A percentile compares a stretch with the other conserved stretches of the same genome.
These are phyloP conservation scores for Crotophaga sulcirostris DNA, from an alignment of 2,113 vertebrate species.

Conservation along the genomic window DNA sequence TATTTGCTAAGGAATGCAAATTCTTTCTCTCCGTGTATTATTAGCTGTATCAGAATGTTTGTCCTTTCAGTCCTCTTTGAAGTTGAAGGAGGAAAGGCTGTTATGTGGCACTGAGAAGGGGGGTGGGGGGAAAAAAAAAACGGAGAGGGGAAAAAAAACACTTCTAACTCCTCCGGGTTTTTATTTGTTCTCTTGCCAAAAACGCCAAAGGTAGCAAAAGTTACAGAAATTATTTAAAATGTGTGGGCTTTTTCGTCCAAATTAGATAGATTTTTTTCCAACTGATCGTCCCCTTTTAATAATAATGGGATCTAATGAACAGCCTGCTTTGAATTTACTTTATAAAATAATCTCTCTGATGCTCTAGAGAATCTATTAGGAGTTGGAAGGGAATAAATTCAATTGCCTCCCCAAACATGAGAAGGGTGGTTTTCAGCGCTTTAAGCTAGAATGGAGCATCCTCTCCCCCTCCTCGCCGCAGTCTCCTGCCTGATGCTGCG, in stretches of 20 bases:
- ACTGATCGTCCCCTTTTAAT: conserved; percentile 36
- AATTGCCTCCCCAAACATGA: not conserved
- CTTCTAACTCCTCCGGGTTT: not conserved
- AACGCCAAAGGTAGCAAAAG: conserved; percentile 10
- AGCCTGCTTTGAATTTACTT: conserved; percentile 48
- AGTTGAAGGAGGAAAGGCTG: conserved; percentile 15
- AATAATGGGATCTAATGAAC: conserved; percentile 54
- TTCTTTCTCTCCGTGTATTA: conserved; percentile 17
- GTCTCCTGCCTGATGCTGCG: not conserved
- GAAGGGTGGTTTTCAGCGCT: not conserved
- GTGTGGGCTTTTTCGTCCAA: not conserved
- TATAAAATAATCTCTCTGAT: conserved; percentile 49
- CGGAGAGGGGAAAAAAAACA: not conserved
- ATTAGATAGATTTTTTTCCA: conserved; percentile 29
- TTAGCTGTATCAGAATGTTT: conserved; percentile 64
- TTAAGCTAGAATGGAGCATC: fast-evolving
- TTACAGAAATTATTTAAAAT: conserved; percentile 53
- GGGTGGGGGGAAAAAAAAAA: not conserved
- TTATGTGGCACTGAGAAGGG: conserved; percentile 37
- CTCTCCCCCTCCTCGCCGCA: not conserved
- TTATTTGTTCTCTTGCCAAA: conserved; percentile 29
- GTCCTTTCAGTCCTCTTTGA: conserved; percentile 49
- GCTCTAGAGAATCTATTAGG: conserved; percentile 40
- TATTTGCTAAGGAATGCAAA: conserved; percentile 56
- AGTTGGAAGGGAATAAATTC: conserved; percentile 18